These are phyloP conservation scores for Cossypha heuglini DNA, from an alignment of 2,797 vertebrate species.

Conservation along the genomic window DNA sequence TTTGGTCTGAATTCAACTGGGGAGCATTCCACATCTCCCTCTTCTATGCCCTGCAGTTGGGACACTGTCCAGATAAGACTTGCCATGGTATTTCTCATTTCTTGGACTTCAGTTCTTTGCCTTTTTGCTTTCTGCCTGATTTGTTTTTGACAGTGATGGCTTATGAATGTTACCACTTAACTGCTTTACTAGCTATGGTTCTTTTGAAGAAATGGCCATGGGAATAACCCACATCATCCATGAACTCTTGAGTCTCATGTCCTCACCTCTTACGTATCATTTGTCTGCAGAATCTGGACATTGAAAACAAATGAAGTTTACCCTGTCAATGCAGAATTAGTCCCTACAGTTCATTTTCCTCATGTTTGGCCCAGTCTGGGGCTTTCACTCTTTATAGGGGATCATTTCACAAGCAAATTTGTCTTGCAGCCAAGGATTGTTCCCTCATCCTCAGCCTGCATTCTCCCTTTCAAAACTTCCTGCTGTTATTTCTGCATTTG, in stretches of 20 bases:
- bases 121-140: background rate
- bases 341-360: background rate
- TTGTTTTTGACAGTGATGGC: background rate
- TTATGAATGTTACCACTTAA: background rate
- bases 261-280: background rate
- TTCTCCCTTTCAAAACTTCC: conserved; percentile 5
- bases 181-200: background rate
- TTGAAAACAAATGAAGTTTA: background rate
- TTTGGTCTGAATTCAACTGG: background rate
- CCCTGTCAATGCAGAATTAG: background rate
- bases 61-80: background rate
- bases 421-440: background rate
- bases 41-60: background rate
- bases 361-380: background rate
- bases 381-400: background rate
- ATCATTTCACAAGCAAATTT: background rate
- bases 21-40: background rate
- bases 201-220: background rate
- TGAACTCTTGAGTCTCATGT: background rate
- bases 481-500: background rate
- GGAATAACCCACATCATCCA: background rate
- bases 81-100: background rate
- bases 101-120: background rate
- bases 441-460: background rate
- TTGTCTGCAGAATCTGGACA: background rate